These are phyloP conservation scores for Dromiciops gliroides DNA, from an alignment of 2,113 vertebrate genomes.

Conservation along the genomic window DNA sequence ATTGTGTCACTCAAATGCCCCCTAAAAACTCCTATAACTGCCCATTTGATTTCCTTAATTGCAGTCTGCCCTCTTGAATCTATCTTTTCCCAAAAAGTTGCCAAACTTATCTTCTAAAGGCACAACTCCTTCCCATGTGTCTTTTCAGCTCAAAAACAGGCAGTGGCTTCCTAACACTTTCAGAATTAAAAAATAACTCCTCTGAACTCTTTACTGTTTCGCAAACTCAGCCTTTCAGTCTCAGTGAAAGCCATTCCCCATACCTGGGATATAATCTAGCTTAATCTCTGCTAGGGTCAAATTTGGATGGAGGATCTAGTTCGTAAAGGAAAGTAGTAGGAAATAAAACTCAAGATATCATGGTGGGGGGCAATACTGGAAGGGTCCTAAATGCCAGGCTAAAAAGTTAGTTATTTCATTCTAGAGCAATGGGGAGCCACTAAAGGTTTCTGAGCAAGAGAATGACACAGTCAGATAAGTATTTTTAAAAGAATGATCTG, in stretches of 20 bases:
- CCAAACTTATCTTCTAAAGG: neutral
- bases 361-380: neutral
- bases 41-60: neutral
- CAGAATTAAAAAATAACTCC: neutral
- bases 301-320: neutral
- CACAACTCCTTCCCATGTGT: neutral
- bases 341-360: neutral
- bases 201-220: neutral
- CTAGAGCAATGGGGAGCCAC: neutral
- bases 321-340: neutral
- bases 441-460: neutral
- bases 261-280: neutral
- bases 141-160: neutral
- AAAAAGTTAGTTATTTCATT: neutral
- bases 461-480: neutral
- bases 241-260: neutral
- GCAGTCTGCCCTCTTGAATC: neutral
- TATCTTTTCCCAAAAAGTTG: neutral
- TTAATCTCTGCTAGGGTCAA: neutral
- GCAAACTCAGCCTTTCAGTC: neutral
- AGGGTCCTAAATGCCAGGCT: neutral
- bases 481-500: neutral
- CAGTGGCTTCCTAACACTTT: neutral
- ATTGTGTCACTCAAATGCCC: neutral
- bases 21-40: neutral